Percentiles rank a stretch among this genome's conserved stretches.
These are phyloP conservation scores for Marronus borbonicus DNA, from an alignment of 2,888 invertebrate species.

Conservation along the genomic window DNA sequence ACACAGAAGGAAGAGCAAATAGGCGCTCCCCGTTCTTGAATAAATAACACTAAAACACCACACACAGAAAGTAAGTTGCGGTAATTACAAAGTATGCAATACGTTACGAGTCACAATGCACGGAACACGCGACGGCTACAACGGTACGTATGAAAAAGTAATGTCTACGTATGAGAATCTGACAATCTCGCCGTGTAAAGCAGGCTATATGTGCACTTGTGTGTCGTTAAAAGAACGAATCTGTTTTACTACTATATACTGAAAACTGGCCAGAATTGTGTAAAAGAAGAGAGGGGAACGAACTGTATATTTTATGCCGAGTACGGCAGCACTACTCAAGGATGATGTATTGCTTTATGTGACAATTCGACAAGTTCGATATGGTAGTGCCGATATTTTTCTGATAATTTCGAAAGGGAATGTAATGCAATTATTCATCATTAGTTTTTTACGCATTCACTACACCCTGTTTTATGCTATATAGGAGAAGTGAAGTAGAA, in stretches of 20 bases:
- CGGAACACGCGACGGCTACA: conserved; percentile 27
- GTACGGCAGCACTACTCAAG: conserved; percentile 58
- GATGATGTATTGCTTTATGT: conserved; percentile 41
- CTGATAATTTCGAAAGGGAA: no score
- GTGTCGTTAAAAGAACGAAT: conserved; percentile 48
- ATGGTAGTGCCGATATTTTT: neutral
- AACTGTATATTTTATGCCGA: conserved; percentile 58
- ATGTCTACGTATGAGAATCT: conserved; percentile 15
- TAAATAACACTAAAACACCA: conserved; percentile 39
- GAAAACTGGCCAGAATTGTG: conserved; percentile 49
- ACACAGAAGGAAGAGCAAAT: conserved; percentile 29
- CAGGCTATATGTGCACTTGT: conserved; percentile 42
- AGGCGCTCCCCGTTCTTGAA: conserved; percentile 26
- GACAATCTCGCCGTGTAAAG: conserved; percentile 22
- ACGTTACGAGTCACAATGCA: conserved; percentile 36
- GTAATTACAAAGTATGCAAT: conserved; percentile 36
- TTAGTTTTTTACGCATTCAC: no score
- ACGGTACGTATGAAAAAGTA: conserved; percentile 9
- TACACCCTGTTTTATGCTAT: no score
- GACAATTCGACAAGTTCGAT: conserved; percentile 27
- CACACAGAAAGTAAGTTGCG: conserved; percentile 39
- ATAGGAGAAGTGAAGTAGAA: no score
- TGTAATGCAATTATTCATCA: no score
- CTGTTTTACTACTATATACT: conserved; percentile 47
- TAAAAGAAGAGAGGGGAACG: conserved; percentile 59